Conservation (phyloP, 2,797 vertebrate genomes). For the Premnoplex brunnescens region DNA sequence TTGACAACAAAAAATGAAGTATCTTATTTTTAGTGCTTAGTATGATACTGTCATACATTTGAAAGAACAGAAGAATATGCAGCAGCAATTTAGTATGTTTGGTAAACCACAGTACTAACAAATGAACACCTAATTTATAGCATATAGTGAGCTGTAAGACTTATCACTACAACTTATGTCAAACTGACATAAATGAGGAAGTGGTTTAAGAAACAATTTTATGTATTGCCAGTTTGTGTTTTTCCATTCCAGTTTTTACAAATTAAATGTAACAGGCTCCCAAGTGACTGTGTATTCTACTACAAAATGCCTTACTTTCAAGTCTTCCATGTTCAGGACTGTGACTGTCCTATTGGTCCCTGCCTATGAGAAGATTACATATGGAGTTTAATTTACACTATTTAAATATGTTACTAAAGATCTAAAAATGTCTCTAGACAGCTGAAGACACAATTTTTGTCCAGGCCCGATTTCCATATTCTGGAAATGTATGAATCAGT, state of each 20-base stretch:
- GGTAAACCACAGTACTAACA: slow-evolving; percentile 77
- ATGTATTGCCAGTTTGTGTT: slow-evolving; percentile 73
- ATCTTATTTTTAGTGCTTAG: slow-evolving; percentile 70
- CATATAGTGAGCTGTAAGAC: slow-evolving; percentile 63
- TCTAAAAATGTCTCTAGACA: slow-evolving; percentile 65
- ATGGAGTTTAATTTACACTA: slow-evolving; percentile 54
- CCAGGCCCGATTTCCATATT: neutral
- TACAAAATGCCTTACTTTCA: slow-evolving; percentile 44
- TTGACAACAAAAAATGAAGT: slow-evolving; percentile 63
- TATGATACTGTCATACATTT: slow-evolving; percentile 69
- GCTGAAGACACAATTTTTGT: slow-evolving; percentile 44
- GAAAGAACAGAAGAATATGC: slow-evolving; percentile 74
- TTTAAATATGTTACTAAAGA: slow-evolving; percentile 66
- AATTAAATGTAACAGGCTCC: slow-evolving; percentile 57
- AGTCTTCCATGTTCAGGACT: slow-evolving; percentile 18
- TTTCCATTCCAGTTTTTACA: slow-evolving; percentile 67
- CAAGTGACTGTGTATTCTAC: slow-evolving; percentile 36
- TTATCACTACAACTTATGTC: slow-evolving; percentile 71
- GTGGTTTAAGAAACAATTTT: slow-evolving; percentile 69
- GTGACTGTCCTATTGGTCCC: slow-evolving; percentile 35
- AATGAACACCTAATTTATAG: slow-evolving; percentile 77
- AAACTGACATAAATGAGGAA: slow-evolving; percentile 75
- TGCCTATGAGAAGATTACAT: slow-evolving; percentile 30
- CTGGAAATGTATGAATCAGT: neutral
- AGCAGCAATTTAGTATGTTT: slow-evolving; percentile 71